Evolutionary conservation across 2,797 vertebrate genomes (phyloP).

Genomic region (Nyctibius grandis): DNA sequence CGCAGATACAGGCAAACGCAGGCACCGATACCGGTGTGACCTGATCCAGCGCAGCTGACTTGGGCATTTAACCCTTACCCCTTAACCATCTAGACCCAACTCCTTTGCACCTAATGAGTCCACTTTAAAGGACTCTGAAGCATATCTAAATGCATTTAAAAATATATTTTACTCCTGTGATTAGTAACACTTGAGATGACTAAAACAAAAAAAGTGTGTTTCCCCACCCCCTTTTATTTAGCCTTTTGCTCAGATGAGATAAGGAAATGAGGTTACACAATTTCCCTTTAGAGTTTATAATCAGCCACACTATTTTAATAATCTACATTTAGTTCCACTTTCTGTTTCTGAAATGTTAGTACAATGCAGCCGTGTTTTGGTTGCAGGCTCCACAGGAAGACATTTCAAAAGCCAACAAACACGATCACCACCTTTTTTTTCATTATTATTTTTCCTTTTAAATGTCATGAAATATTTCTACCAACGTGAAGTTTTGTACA

Average conservation of each 20-base stretch:
- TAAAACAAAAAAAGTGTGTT: not conserved
- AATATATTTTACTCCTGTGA: not conserved
- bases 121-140: not conserved
- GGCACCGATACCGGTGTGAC: too few relatives aligned
- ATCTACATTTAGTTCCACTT: not conserved
- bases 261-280: conserved; percentile 1
- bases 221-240: not conserved
- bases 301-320: conserved; percentile 8
- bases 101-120: not conserved
- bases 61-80: not conserved
- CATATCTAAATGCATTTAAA: not conserved
- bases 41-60: not conserved
- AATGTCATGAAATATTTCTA: not conserved
- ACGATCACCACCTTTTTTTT: rapidly evolving
- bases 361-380: not conserved
- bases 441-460: not conserved
- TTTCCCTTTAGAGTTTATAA: conserved; percentile 17
- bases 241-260: not conserved
- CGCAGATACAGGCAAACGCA: not conserved
- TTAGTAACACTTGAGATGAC: not conserved
- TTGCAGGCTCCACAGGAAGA: not conserved
- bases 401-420: not conserved
- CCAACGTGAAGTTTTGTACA: not conserved
- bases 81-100: not conserved
- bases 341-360: not conserved